A percentile compares a stretch with the other conserved stretches of the same genome.
Evolutionary conservation across 1,140 invertebrate species (phyloP).

Genomic region (Musca domestica): DNA sequence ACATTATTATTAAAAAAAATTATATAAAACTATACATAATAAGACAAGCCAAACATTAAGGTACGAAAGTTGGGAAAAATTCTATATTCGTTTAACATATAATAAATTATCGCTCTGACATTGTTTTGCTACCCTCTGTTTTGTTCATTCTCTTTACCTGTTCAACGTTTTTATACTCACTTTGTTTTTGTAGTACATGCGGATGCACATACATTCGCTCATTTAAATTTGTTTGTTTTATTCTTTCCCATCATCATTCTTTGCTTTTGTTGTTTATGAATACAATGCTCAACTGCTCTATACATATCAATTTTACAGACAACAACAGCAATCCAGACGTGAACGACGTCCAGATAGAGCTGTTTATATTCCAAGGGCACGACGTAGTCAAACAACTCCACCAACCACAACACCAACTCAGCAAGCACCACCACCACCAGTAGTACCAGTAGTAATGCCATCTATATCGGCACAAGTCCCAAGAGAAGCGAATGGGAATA

Average conservation of each 20-base stretch:
- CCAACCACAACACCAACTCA: slow-evolving; percentile 34
- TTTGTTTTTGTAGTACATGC: background rate
- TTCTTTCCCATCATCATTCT: slow-evolving; percentile 1
- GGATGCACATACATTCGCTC: background rate
- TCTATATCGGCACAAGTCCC: slow-evolving; percentile 3
- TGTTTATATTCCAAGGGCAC: slow-evolving; percentile 72
- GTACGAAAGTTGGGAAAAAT: no score
- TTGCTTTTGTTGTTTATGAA: background rate
- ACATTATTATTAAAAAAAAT: no score
- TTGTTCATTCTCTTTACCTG: background rate
- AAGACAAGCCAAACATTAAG: no score
- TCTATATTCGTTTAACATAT: no score
- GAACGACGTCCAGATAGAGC: slow-evolving; percentile 71
- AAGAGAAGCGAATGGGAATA: slow-evolving; percentile 24
- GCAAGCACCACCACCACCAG: slow-evolving; percentile 31
- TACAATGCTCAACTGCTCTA: background rate
- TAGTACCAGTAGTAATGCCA: slow-evolving; percentile 19
- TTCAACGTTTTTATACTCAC: background rate
- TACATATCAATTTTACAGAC: slow-evolving; percentile 11
- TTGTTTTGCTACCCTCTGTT: background rate
- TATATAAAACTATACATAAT: no score
- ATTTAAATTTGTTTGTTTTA: background rate
- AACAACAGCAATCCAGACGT: slow-evolving; percentile 38
- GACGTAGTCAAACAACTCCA: slow-evolving; percentile 58
- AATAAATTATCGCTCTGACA: no score